Evolutionary conservation across 2,113 vertebrate species (phyloP), one percentile per base, ranked within the genome.

Genomic region (Oreochromis aureus): DNA sequence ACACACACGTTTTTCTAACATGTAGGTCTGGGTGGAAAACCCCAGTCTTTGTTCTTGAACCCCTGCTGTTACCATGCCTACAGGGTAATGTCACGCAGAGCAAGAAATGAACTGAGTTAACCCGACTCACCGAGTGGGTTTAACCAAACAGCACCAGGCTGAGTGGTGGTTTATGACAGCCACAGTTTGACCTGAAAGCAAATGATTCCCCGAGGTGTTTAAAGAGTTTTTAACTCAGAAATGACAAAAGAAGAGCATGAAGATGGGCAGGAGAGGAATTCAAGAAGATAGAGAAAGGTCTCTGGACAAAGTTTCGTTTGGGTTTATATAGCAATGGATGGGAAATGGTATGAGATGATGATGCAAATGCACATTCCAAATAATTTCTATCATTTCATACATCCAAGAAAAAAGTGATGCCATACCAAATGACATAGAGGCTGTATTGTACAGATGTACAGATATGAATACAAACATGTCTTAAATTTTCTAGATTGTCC

Each of bases 21-120:
- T 36, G 22, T 30, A 56, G 80, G 71, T 79, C 53, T 71, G 63
- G 61, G 39, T 88, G 93, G 91, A 91, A 93, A 91, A 61, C 63
- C 86, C 80, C 79, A 79, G 61, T 41, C 88, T 92, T 92, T 92
- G 88, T 93, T 91, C 93, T 88, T 3, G 6, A 27, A 48, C 84
- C 81, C 87, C 89, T 3, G 82, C 3, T 2, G 90, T 88, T 32
- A 53, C 76, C 87, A 11, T 63, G 89, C 79, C 90, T 63, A 46
- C 82, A 34, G 87, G 80, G 32, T 80, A 91, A 90, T 66, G 88
- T 93, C 93, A 89, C 76, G 63, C 88, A 88, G 91, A 81, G 91
- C 36, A 30, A 88, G 55, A 83, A 84, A 83, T 81, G 90, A 86
- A 92, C 79, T 56, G 87, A 80, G 83, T 56, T 79, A 82, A 88